These are phyloP conservation scores for Mola mola DNA, from an alignment of 2,113 vertebrate species.

Conservation along the genomic window DNA sequence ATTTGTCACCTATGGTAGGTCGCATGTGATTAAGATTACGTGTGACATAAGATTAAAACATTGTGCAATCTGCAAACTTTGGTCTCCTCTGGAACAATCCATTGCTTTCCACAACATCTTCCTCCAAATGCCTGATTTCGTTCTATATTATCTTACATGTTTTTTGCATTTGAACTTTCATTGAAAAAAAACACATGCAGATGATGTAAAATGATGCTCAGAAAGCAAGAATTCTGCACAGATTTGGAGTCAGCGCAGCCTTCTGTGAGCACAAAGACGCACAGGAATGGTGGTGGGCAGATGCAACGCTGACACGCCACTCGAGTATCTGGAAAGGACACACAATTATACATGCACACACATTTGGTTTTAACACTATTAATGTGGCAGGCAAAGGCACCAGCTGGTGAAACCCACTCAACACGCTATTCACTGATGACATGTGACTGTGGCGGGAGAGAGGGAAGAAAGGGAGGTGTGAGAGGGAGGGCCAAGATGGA, in stretches of 20 bases:
- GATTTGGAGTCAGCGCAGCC: constrained; percentile 14
- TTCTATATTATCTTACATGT: too few relatives aligned
- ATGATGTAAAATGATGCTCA: neutral
- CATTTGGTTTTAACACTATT: constrained; percentile 59
- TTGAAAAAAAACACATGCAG: too few relatives aligned
- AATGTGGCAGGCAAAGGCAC: constrained; percentile 69
- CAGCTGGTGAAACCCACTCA: constrained; percentile 77
- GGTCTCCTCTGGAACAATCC: too few relatives aligned
- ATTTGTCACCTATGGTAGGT: too few relatives aligned
- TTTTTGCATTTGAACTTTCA: too few relatives aligned
- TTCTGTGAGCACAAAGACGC: constrained; percentile 35
- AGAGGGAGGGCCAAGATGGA: constrained; percentile 33
- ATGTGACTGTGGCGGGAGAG: constrained; percentile 47
- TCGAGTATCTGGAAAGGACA: constrained; percentile 54
- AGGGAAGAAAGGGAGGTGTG: constrained; percentile 28
- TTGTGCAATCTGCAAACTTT: too few relatives aligned
- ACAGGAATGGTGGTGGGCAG: constrained; percentile 51
- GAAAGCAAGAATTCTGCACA: constrained; percentile 22
- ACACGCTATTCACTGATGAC: constrained; percentile 64
- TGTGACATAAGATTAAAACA: too few relatives aligned
- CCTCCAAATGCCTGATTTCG: too few relatives aligned
- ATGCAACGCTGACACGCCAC: constrained; percentile 55
- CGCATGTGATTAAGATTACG: too few relatives aligned
- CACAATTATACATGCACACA: constrained; percentile 20
- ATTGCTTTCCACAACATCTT: too few relatives aligned